Base-by-base conservation (phyloP, 2,888 invertebrate genomes). In the Eristalis arbustorum region DNA sequence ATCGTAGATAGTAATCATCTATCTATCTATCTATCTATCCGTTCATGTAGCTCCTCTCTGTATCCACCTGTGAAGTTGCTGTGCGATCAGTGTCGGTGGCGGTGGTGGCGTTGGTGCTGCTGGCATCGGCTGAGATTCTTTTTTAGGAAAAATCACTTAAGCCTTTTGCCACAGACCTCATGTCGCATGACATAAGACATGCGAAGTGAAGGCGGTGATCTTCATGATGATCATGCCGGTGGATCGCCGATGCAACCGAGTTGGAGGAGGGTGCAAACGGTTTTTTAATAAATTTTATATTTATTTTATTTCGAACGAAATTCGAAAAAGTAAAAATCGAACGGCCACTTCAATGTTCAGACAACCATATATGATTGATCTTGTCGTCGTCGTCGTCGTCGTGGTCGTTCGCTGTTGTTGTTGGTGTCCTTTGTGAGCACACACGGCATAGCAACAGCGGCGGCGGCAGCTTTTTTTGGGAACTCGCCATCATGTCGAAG, bases 351-450 rank as follows among this genome's bases (percentile, higher is more conserved):
- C 89, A 90, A 90, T 91, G 90, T 89, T 89, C 89, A 90, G 91
- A 91, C 91, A 91, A 89, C 89, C 91, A 90, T 90, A 90, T 88
- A 90, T 89, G 92, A 92, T 91, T 90, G 90, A 91, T 91, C 89
- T 88, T 77, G 88, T 88, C 84, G 84, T 83, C 80, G 56, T 49
- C 18, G 18, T 49, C 49, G 88, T 88, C 84, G 84, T 83, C 80
- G 56, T 49, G 49, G 18, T 49, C 49, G 42, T 66, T 34, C 28
- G 42, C 25, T 31, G 31, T 31, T 31, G 31, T 31, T 31, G 31
- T 31, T 31, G 6, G 3, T 31, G 31, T 49, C 56, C 76, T 57
- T 40, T 66, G 74, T 56, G 37, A 31, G 31, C 31, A 31, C 8
- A 31, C 64, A 75, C 18, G 62, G 71, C 67, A 40, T 66, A 84